These are phyloP conservation scores for Amblyjoppa proteus DNA, from an alignment of 2,888 invertebrate species.

Conservation along the genomic window DNA sequence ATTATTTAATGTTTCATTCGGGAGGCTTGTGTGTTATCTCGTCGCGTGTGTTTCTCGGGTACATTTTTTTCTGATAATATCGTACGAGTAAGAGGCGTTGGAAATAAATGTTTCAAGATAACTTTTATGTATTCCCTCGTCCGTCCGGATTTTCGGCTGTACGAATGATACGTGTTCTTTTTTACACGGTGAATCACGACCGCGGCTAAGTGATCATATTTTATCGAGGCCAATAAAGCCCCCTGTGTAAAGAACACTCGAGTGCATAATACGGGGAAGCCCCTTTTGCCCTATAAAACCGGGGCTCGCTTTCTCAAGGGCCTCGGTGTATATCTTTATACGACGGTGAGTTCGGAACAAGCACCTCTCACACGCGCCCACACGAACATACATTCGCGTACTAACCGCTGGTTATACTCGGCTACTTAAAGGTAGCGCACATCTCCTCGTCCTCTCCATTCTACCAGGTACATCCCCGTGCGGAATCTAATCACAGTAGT, in stretches of 20 bases:
- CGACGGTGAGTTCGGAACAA: constrained; percentile 16
- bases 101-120: background rate
- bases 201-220: constrained; percentile 76
- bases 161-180: background rate
- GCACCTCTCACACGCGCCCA: constrained; percentile 2
- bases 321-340: constrained; percentile 39
- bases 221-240: constrained; percentile 80
- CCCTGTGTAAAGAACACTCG: constrained; percentile 71
- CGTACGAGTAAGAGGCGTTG: background rate
- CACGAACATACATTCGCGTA: constrained; percentile 16
- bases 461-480: background rate
- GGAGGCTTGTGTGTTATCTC: background rate
- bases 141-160: background rate
- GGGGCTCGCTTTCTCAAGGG: constrained; percentile 34
- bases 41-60: background rate
- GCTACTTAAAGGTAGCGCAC: constrained; percentile 45
- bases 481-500: background rate
- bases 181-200: constrained; percentile 42
- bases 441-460: background rate
- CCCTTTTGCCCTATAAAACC: constrained; percentile 41
- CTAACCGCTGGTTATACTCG: background rate
- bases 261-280: constrained; percentile 74
- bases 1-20: too few relatives aligned
- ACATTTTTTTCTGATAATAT: background rate
- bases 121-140: background rate